Conservation (phyloP, 2,113 vertebrate genomes). For the Callaeas wilsoni region DNA sequence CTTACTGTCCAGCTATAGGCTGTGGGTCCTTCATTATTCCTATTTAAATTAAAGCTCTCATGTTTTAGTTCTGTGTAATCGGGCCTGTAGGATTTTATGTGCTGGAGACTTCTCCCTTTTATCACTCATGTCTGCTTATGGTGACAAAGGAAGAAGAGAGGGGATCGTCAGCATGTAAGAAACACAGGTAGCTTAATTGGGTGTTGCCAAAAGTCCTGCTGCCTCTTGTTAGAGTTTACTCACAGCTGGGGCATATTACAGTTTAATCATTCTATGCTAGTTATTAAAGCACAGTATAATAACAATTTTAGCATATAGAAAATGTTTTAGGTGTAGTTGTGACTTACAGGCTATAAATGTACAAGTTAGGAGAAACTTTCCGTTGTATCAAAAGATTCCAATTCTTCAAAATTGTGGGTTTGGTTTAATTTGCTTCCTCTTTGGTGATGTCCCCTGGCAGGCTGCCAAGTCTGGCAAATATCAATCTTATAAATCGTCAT, state of each 20-base stretch:
- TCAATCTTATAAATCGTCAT: neutral
- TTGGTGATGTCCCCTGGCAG: neutral
- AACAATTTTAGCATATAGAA: neutral
- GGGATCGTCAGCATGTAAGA: neutral
- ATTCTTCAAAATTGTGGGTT: neutral
- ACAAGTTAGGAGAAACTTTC: neutral
- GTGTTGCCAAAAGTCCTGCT: neutral
- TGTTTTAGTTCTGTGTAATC: neutral
- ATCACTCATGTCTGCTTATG: neutral
- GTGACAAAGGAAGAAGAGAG: neutral
- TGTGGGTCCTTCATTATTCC: neutral
- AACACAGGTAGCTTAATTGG: neutral
- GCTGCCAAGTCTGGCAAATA: neutral
- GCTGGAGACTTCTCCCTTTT: neutral
- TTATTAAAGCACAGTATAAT: neutral
- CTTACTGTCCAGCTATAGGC: neutral
- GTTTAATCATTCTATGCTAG: neutral
- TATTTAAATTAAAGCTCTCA: neutral
- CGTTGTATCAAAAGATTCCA: neutral
- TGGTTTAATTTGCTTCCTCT: neutral
- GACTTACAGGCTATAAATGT: neutral
- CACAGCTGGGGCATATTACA: neutral
- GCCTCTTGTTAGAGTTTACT: neutral
- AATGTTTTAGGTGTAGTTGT: neutral
- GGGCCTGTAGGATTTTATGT: neutral